These are phyloP conservation scores for Rousettus madagascariensis DNA, from an alignment of 2,797 vertebrate genomes.

Conservation along the genomic window DNA sequence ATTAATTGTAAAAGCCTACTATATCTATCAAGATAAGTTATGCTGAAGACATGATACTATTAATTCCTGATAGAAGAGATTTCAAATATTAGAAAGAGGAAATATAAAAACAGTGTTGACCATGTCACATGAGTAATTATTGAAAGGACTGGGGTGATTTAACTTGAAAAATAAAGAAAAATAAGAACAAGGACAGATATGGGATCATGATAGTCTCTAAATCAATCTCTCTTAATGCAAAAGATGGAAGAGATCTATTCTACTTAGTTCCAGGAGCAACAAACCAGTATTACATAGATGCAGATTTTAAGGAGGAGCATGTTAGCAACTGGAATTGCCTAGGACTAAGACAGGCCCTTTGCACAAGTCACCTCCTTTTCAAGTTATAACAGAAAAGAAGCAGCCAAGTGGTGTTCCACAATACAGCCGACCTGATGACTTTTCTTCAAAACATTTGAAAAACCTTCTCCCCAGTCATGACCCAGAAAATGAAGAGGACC, in stretches of 20 bases:
- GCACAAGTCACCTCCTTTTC: neutral
- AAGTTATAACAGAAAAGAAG: neutral
- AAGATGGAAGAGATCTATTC: neutral
- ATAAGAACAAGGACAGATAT: neutral
- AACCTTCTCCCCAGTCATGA: neutral
- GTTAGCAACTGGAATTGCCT: neutral
- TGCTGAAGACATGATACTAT: neutral
- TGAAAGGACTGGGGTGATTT: neutral
- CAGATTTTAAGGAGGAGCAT: neutral
- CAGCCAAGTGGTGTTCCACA: neutral
- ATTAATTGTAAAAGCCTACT: neutral
- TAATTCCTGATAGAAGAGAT: neutral
- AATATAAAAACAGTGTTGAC: neutral
- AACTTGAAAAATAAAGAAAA: neutral
- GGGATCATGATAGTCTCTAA: neutral
- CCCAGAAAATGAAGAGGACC: neutral
- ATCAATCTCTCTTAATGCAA: neutral
- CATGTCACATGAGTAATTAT: neutral
- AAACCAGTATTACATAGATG: neutral
- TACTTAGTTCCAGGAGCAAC: neutral
- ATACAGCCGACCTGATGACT: neutral
- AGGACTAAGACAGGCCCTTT: neutral
- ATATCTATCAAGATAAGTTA: neutral
- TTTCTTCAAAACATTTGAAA: neutral
- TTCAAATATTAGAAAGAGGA: constrained; percentile 6